Base-by-base conservation (phyloP, 53 echinoderm and acorn worm species). In the Echinarachnius parma region DNA sequence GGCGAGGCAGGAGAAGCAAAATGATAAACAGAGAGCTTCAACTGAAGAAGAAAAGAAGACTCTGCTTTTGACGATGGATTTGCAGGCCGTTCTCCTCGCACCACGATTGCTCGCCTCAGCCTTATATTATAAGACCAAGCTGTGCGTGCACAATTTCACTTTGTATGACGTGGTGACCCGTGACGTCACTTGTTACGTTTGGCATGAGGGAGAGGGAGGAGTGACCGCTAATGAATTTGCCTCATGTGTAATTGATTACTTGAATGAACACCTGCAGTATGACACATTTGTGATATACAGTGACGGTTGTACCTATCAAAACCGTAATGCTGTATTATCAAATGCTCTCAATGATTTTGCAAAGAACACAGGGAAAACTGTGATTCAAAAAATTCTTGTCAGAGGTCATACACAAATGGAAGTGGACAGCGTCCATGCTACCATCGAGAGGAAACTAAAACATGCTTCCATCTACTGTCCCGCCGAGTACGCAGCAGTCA, bases 331-430 rank as follows among this genome's bases (percentile, higher is more conserved):
- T 18, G 46, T 77, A 9, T 29, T 80, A 28, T 14, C 80, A 54
- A 80, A 66, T 58, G 68, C 80, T 3, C 56, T 69, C 28, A 77
- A 68, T 46, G 57, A 68, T 34, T 80, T 80, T 36, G 58, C 42
- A 29, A 68, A 29, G 42, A 39, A 39, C 11, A 39, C 54, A 4
- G 59, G 67, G 29, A 80, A 80, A 69, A 69, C 28, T 7, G 80
- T 69, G 14, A 36, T 68, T 4, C 69, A 81, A 47, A 81, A 81
- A 33, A 44, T 81, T 60, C 61, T 81, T 26, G 81, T 70, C 11
- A 36, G 72, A 25, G 81, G 81, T 31, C 81, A 81, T 32, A 81
- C 81, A 9, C 70, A 81, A 46, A 48, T 81, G 81, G 81, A 81
- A 48, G 69, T 81, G 10, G 81, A 81, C 34, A 81, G 81, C 46